Evolutionary conservation across 2,113 vertebrate genomes (phyloP), one percentile per base, ranked within the genome.

Genomic region (Ceratotherium simum): DNA sequence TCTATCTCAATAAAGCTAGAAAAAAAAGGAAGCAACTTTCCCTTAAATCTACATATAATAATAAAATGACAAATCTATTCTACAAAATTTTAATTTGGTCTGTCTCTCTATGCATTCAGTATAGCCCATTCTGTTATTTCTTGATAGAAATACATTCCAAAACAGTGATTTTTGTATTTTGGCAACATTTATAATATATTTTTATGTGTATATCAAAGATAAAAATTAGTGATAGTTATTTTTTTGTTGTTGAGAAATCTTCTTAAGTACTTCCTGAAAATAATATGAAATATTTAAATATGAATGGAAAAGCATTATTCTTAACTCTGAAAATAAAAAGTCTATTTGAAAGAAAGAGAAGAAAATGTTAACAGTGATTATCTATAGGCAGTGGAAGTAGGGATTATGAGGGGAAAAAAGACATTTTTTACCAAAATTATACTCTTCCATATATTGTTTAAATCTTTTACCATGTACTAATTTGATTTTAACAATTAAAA

Each of bases 221-320:
- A 76, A 95, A 82, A 89, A 78, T 91, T 39, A 86, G 1, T 56
- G 18, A 64, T 56, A 36, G 0, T 51, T 73, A 64, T 81, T 90
- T 23, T 39, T 39, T 81, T 60, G 36, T 80, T 72, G 48, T 14
- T 10, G 64, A 46, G 84, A 73, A 95, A 89, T 80, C 5, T 36
- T 86, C 23, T 3, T 76, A 16, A 72, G 17, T 85, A 72, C 13
- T 81, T 56, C 21, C 12, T 93, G 60, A 95, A 2, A 92, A 95
- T 16, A 48, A 97, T 33, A 91, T 23, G 29, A 90, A 78, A 25
- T 62, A 60, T 96, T 97, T 89, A 93, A 96, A 33, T 42, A 87
- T 16, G 27, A 95, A 51, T 42, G 13, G 29, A 16, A 97, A 72
- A 58, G 9, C 85, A 0, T 2, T 0, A n/a, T 72, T 60, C n/a